These are phyloP conservation scores for Mercenaria mercenaria DNA, from an alignment of 1,140 invertebrate species.

Conservation along the genomic window DNA sequence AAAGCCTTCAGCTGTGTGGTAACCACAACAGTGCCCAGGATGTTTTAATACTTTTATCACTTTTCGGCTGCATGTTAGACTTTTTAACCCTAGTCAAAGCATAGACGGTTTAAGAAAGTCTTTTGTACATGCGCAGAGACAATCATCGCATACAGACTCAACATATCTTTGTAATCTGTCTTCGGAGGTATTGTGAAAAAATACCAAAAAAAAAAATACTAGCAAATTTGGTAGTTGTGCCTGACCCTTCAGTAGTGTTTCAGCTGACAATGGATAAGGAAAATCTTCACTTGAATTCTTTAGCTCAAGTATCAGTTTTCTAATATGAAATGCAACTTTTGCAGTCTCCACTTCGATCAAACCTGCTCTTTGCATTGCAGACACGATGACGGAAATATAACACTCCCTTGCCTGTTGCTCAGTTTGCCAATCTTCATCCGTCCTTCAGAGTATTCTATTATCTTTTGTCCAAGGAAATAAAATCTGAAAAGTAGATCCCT, in stretches of 20 bases:
- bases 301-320: background rate
- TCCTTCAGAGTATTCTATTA: background rate
- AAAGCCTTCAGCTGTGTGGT: slow-evolving; percentile 14
- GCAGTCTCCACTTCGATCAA: background rate
- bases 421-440: background rate
- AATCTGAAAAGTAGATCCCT: too few species aligned
- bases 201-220: background rate
- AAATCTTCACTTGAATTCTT: background rate
- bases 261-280: slow-evolving; percentile 8
- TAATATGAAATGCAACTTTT: background rate
- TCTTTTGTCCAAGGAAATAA: background rate
- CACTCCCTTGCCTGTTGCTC: background rate
- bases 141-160: slow-evolving; percentile 33
- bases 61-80: slow-evolving; percentile 55
- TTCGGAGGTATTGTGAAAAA: background rate
- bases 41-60: slow-evolving; percentile 51
- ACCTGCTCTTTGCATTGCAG: background rate
- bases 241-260: background rate
- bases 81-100: slow-evolving; percentile 45
- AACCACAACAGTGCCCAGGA: slow-evolving; percentile 27
- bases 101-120: slow-evolving; percentile 27
- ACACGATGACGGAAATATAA: background rate
- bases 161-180: background rate
- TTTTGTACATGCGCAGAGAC: background rate
- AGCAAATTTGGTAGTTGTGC: background rate